Base-by-base conservation (phyloP, 2,888 invertebrate genomes). In the Andrena hattorfiana region DNA sequence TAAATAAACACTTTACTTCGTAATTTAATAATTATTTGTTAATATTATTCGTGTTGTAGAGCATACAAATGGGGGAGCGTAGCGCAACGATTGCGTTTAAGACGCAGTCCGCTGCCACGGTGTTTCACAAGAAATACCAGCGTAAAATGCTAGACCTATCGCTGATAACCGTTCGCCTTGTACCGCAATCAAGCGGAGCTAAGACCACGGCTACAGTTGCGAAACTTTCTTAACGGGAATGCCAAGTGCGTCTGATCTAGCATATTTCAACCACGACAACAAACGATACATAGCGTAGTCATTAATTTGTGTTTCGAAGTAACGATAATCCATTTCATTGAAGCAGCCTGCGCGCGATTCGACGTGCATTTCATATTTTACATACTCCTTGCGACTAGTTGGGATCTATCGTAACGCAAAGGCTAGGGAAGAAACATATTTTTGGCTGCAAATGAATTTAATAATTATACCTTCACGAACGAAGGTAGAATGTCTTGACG, bases 51-150 rank as follows among this genome's bases (percentile, higher is more conserved):
- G 62, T 89, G 84, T 93, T 93, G 66, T 91, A 94, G 93, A 93
- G 90, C 86, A 91, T 94, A 89, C 90, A 91, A 77, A 93, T 94
- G 93, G 92, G 92, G 85, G 93, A 93, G 59, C 91, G 93, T 83
- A 92, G 89, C 72, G 93, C 93, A 75, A 95, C 94, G 84, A 94
- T 95, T 88, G 94, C 94, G 86, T 95, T 95, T 94, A 95, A 95
- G 92, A 95, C 94, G 85, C 94, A 95, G 91, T 94, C 95, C 84
- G 94, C 95, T 84, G 95, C 95, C 87, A 94, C 94, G 92, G 94
- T 94, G 82, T 95, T 95, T 94, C 95, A 94, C 93, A 95, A 95
- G 92, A 95, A 95, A 93, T 95, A 95, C 91, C 95, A 95, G 86
- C 95, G 95, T 64, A 94, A 94, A 94, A 95, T 95, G 94, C 94